A percentile compares a stretch with the other conserved stretches of the same genome.
Conservation (phyloP, 2,797 vertebrate species). For the Tragelaphus oryx region DNA sequence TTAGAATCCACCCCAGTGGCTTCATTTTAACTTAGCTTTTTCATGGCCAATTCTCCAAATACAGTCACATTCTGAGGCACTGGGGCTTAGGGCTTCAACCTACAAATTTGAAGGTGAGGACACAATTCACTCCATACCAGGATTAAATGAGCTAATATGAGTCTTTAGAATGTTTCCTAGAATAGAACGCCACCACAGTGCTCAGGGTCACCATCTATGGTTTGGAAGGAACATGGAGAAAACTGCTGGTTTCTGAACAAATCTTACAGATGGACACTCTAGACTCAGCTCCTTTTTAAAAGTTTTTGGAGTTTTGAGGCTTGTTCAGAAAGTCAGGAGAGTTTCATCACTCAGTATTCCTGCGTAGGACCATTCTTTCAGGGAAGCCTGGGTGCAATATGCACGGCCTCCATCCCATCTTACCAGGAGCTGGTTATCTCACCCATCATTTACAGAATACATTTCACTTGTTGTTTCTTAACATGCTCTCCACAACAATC, state of each 20-base stretch:
- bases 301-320: neutral
- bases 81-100: neutral
- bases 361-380: neutral
- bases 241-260: neutral
- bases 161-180: neutral
- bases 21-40: neutral
- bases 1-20: neutral
- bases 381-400: too few relatives aligned
- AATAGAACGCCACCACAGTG: neutral
- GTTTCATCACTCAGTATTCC: neutral
- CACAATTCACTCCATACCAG: neutral
- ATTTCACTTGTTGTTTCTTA: neutral
- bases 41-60: neutral
- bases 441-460: neutral
- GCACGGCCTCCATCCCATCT: accelerated
- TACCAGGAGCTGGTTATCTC: neutral
- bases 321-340: neutral
- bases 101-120: neutral
- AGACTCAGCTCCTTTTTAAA: neutral
- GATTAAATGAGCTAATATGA: neutral
- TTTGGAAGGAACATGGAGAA: neutral
- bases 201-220: accelerated
- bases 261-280: neutral
- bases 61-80: neutral
- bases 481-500: neutral